Evolutionary conservation across 2,797 vertebrate species (phyloP).

Genomic region (Gymnoscopelus microlampas): DNA sequence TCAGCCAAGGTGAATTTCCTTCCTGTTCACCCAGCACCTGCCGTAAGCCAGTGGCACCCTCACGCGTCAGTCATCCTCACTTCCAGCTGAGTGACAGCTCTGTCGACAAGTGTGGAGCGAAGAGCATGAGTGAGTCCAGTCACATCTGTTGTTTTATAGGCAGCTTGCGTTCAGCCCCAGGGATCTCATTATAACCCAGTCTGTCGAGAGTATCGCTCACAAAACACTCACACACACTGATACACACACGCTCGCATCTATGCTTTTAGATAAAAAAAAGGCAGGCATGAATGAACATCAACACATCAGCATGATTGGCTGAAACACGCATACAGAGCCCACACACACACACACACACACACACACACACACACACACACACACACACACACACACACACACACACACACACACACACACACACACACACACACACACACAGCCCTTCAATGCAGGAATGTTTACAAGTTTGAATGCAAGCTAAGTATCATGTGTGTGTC

Average conservation of each 20-base stretch:
- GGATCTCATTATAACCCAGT: conserved; percentile 77
- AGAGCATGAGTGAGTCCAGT: conserved; percentile 62
- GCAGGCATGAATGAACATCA: conserved; percentile 15
- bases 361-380: not conserved
- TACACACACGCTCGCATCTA: conserved; percentile 22
- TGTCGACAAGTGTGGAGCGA: conserved; percentile 40
- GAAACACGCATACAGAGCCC: not conserved
- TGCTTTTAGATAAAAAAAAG: conserved; percentile 34
- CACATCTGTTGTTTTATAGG: conserved; percentile 77
- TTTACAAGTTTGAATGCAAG: not conserved
- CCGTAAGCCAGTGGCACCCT: conserved; percentile 24
- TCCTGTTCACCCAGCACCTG: conserved; percentile 32
- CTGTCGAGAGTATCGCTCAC: conserved; percentile 52
- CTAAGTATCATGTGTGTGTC: conserved; percentile 1
- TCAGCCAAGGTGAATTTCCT: conserved; percentile 54
- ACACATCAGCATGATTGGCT: conserved; percentile 8
- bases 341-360: not conserved
- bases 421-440: conserved; percentile 1
- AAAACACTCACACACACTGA: conserved; percentile 49
- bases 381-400: not conserved
- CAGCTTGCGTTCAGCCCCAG: conserved; percentile 69
- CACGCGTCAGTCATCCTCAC: conserved; percentile 59
- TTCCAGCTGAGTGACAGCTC: conserved; percentile 64
- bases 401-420: not conserved
- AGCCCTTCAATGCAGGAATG: not conserved